Evolutionary conservation across 2,113 vertebrate genomes (phyloP), one percentile per base, ranked within the genome.

Genomic region (Serilophus lunatus): DNA sequence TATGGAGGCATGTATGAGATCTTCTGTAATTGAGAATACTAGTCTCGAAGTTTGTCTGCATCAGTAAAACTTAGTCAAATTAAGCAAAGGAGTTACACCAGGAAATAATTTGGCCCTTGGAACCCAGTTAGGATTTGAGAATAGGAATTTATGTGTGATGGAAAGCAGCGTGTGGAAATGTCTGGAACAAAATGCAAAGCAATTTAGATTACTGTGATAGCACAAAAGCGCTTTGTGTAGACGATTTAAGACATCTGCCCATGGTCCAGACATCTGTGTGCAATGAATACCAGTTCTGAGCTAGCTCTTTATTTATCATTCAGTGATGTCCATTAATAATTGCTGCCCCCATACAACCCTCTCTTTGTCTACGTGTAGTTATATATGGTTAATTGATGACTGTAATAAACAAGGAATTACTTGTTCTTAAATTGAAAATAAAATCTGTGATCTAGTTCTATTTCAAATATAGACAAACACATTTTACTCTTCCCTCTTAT

Each of bases 181-280:
- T 85, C 94, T 95, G 92, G 94, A 96, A 93, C 56, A 56, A 86
- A 96, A 93, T 45, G 76, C 80, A 94, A 88, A 92, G 88, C 95
- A 97, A 96, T 96, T 95, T 95, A 92, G 65, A 96, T 90, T 69
- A 64, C 74, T 95, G 79, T 64, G 93, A 95, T 92, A 94, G 86
- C 61, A 96, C 92, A 96, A 93, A 96, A 96, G 88, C 3, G 13
- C 83, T 96, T 92, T 94, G 92, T 94, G 86, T 42, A 68, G 94
- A 84, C 53, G 35, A 95, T 96, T 93, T 97, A 96, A 96, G 95
- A 94, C 89, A 96, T 95, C 95, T 97, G 90, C 92, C 93, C 61
- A 56, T 75, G 49, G 88, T 86, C 85, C 95, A 96, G 94, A 93
- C 94, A 88, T 95, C 93, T 97, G 95, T 94, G 94, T 86, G 85